These are phyloP conservation scores for Conger conger DNA, from an alignment of 2,113 vertebrate genomes.

Conservation along the genomic window DNA sequence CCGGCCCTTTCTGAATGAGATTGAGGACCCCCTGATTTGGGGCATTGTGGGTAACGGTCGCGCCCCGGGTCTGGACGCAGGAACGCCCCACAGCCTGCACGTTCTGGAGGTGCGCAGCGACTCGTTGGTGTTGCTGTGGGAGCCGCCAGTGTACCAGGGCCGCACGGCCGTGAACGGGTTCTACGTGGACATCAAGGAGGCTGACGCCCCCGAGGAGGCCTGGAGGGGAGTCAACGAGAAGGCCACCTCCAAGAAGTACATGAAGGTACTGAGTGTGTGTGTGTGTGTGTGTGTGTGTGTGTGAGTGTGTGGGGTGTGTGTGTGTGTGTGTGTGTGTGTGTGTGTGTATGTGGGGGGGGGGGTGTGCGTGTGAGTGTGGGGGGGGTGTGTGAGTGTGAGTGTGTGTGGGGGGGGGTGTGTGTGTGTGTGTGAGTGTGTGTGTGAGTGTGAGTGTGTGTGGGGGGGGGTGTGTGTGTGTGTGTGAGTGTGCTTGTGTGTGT, in stretches of 20 bases:
- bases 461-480: too few species aligned
- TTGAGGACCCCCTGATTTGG: not conserved
- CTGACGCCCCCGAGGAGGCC: conserved; percentile 67
- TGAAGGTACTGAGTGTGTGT: conserved; percentile 75
- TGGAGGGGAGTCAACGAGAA: conserved; percentile 88
- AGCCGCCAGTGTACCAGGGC: conserved; percentile 79
- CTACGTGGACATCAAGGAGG: conserved; percentile 87
- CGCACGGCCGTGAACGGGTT: conserved; percentile 84
- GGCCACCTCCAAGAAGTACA: conserved; percentile 70
- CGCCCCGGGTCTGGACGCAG: conserved; percentile 56
- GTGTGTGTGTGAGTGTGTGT: too few species aligned
- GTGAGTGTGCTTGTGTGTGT: too few species aligned
- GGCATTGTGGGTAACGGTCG: not conserved
- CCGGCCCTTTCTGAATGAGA: too few species aligned
- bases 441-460: too few species aligned
- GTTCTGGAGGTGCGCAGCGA: conserved; percentile 84
- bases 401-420: too few species aligned
- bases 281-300: too few species aligned
- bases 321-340: too few species aligned
- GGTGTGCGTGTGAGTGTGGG: too few species aligned
- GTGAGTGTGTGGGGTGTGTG: too few species aligned
- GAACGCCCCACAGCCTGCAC: conserved; percentile 78
- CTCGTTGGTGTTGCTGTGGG: conserved; percentile 88
- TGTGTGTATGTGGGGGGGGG: too few species aligned
- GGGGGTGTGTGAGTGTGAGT: too few species aligned